Base-by-base conservation (phyloP, 2,888 invertebrate genomes). In the Willowsia nigromaculata region DNA sequence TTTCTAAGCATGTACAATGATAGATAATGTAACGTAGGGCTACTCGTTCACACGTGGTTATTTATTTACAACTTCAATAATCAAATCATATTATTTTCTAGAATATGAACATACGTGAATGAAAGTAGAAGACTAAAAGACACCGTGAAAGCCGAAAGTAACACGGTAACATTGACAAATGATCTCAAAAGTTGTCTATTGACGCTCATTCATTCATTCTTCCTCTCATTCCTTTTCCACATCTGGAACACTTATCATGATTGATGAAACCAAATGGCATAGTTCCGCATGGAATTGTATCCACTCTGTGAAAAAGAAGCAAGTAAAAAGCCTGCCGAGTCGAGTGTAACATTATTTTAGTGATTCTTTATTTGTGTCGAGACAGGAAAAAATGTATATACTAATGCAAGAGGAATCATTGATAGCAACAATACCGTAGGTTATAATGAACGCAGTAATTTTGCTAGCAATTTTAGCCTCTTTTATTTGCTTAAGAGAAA, bases 81-180 rank as follows among this genome's bases (percentile, higher is more conserved):
- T 4, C 15, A 53, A 53, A 53, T 3, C n/a, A 53, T n/a, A 18
- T 53, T 50, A 15, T 11, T 13, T 13, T 50, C 50, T 13, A 62
- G 1, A 18, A 18, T 53, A 25, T 25, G 59, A 59, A 18, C 22
- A 59, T 4, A 53, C 53, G 53, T 22, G 13, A n/a, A n/a, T n/a
- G n/a, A n/a, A n/a, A n/a, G n/a, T n/a, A n/a, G n/a, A n/a, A n/a
- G n/a, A n/a, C n/a, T n/a, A n/a, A 40, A 40, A 43, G 27, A 74
- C 65, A 65, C 33, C 33, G 7, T 15, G 59, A 59, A 74, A 25
- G 40, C 22, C 25, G n/a, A 47, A 30, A 76, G 47, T 27, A 76
- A 25, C 50, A n/a, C 3, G n/a, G 33, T 22, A 82, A 71, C 88
- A 88, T 53, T 88, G 88, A 88, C 88, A 88, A 88, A 88, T 88